Evolutionary conservation across 2,797 vertebrate species (phyloP).

Genomic region (Aphelocoma californica): DNA sequence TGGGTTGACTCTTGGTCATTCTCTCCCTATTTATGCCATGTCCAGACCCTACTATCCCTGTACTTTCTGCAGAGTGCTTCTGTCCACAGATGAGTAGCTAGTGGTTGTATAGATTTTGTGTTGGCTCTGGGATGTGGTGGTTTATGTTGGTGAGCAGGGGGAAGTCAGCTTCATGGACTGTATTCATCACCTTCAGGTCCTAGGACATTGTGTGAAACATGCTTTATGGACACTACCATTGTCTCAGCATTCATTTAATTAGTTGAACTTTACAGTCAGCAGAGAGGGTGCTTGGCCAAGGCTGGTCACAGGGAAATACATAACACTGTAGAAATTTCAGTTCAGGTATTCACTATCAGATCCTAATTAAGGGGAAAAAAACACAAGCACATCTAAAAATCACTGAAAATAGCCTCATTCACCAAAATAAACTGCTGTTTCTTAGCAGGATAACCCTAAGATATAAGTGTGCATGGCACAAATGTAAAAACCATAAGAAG

Average conservation of each 20-base stretch:
- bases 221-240: not conserved
- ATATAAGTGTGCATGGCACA: not conserved
- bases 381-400: not conserved
- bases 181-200: not conserved
- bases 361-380: not conserved
- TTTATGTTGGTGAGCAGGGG: not conserved
- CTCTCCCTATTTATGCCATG: not conserved
- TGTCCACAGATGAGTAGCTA: not conserved
- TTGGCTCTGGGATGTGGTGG: not conserved
- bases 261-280: not conserved
- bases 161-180: not conserved
- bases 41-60: not conserved
- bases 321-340: not conserved
- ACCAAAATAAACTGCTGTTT: not conserved
- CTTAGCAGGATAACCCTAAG: not conserved
- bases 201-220: not conserved
- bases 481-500: not conserved
- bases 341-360: not conserved
- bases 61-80: not conserved
- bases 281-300: not conserved
- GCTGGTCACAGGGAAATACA: not conserved
- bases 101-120: not conserved
- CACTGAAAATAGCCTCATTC: not conserved
- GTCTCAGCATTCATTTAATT: not conserved
- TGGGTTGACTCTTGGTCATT: not conserved